These are phyloP conservation scores for Percopsis transmontana DNA, from an alignment of 2,113 vertebrate genomes.

Conservation along the genomic window DNA sequence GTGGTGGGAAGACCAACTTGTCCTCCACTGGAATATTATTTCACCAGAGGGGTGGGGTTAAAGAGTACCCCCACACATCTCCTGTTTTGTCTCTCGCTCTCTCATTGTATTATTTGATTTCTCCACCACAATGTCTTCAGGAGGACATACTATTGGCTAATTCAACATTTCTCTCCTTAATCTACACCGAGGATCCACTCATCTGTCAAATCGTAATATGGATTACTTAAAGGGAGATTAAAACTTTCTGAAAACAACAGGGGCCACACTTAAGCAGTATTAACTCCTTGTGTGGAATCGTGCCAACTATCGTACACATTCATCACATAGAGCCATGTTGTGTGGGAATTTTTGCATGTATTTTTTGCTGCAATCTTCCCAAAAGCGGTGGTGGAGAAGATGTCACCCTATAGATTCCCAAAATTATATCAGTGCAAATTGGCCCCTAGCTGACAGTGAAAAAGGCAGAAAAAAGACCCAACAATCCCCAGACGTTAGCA, in stretches of 20 bases:
- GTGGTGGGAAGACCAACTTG: conserved; percentile 11
- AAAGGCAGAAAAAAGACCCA: not conserved
- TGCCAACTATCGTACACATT: not conserved
- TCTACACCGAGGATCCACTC: conserved; percentile 35
- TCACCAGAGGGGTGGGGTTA: conserved; percentile 27
- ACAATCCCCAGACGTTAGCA: not conserved
- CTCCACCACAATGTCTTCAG: conserved; percentile 6
- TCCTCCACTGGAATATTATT: not conserved
- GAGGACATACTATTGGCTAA: conserved; percentile 19
- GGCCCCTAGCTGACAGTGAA: not conserved
- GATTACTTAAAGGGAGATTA: conserved; percentile 61
- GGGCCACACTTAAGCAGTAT: not conserved
- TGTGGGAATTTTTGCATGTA: not conserved
- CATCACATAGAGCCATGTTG: not conserved
- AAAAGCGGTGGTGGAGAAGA: not conserved
- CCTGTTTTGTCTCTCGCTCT: not conserved
- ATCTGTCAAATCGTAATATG: conserved; percentile 58
- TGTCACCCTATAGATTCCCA: not conserved
- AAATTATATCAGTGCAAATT: not conserved
- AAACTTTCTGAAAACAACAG: conserved; percentile 43
- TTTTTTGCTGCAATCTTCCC: not conserved
- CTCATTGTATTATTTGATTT: conserved; percentile 13
- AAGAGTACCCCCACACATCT: conserved; percentile 1
- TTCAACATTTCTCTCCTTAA: conserved; percentile 45
- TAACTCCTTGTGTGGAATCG: conserved; percentile 3